phyloP scores from a whole-genome alignment of 1,140 invertebrate genomes.

The Tyrophagus putrescentiae region DNA sequence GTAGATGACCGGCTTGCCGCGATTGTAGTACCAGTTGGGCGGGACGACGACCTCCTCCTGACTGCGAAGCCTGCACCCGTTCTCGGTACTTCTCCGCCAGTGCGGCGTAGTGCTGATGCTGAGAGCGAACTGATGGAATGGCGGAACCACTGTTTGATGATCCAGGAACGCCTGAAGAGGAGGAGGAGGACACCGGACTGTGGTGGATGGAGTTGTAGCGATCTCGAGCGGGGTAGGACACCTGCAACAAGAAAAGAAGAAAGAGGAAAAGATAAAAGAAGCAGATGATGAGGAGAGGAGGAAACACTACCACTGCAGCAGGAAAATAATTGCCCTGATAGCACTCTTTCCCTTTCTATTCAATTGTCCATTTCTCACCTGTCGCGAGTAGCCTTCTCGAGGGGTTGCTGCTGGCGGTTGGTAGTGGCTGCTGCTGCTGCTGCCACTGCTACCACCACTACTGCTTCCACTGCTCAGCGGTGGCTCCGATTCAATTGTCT shows the following conservation, averaged over 20 bases:
- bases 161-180: background rate
- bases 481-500: background rate
- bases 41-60: background rate
- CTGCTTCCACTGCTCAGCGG: background rate
- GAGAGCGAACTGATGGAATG: background rate
- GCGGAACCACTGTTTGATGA: background rate
- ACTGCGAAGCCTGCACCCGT: too few species aligned
- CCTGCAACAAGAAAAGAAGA: too few species aligned
- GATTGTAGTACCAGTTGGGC: constrained; percentile 8
- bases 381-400: background rate
- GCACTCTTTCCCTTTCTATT: too few species aligned
- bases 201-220: too few species aligned
- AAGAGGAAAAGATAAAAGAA: too few species aligned
- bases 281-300: too few species aligned
- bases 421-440: background rate
- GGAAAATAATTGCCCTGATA: too few species aligned
- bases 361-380: too few species aligned
- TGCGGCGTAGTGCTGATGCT: background rate
- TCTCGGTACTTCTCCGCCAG: constrained; percentile 5
- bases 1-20: background rate
- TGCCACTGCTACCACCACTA: too few species aligned
- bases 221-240: too few species aligned
- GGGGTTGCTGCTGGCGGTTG: background rate
- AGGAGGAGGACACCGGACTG: background rate
- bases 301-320: too few species aligned